Evolutionary conservation across 2,113 vertebrate species (phyloP), one percentile per base, ranked within the genome.

Genomic region (Eclectus roratus): DNA sequence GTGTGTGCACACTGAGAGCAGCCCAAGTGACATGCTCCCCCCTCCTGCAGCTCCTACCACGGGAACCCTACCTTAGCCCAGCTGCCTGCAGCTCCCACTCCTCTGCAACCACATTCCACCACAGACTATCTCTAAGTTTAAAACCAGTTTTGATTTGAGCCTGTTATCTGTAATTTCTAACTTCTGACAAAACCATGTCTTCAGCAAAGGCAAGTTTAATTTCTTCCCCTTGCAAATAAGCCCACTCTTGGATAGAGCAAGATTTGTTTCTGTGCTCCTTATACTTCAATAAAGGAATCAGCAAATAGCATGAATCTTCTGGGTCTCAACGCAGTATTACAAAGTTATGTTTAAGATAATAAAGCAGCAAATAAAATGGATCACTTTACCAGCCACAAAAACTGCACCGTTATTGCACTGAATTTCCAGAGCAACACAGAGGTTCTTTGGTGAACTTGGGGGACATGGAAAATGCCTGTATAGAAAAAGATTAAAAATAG

Each of bases 341-440:
- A 52, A 81, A 91, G 84, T 27, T 69, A 69, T 17, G 61, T 35
- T 94, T 71, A 85, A 80, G 76, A 94, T 10, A 92, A 79, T 17
- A 73, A 2, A 73, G 61, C 23, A 95, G 70, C 46, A 94, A 87
- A 90, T 50, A 73, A 92, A 96, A 96, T 43, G 70, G 56, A 78
- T 84, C 74, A 60, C 71, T 89, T 97, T 97, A 99, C 99, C 99
- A 97, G 99, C 99, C 78, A 99, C 98, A 92, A 99, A 99, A 96
- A 99, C 97, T 23, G 99, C 98, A 69, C 97, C 80, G 35, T 99
- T 99, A 84, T 98, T 98, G 96, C 99, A 99, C 84, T 99, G 98
- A 95, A 99, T 97, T 64, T 98, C 98, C 97, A 98, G 97, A 78
- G 98, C 96, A 80, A 96, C 87, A 94, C 99, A 99, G 25, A 95